Evolutionary conservation across 1,140 invertebrate species (phyloP), one percentile per base, ranked within the genome.

Genomic region (Brachionus koreanus): DNA sequence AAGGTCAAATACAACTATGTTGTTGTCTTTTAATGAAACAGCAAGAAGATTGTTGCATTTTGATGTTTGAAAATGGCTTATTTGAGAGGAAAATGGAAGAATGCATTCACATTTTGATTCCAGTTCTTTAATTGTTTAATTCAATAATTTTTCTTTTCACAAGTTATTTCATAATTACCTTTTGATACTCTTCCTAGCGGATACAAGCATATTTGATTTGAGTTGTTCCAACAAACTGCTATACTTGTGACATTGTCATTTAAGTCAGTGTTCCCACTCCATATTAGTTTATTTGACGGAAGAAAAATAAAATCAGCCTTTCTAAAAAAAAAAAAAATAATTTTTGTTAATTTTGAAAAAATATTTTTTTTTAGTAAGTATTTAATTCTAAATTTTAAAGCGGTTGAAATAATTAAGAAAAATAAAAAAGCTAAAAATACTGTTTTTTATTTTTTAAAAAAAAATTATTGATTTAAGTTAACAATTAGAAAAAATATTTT

Each of bases 301-400:
- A 79, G 35, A 61, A 79, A 79, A 13, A 42, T 61, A 43, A 79
- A 79, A n/a, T 61, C 43, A 79, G 49, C 49, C 23, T 29, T 65
- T 35, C 76, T 79, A 12, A 19, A 79, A n/a, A n/a, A n/a, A n/a
- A n/a, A n/a, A 65, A 6, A 35, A 61, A 10, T 37, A 79, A 37
- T 57, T 46, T 16, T n/a, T n/a, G n/a, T n/a, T n/a, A n/a, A n/a
- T n/a, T n/a, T n/a, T n/a, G n/a, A n/a, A n/a, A n/a, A 25, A 49
- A 74, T 23, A 5, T 42, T 42, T 42, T 25, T 13, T 43, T 42
- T 74, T 23, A 0, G 16, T 29, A 29, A 1, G 10, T 29, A 65
- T 65, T 65, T 65, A n/a, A 0, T 65, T 61, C 1, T 16, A 61
- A 61, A 46, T 46, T 2, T 46, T 12, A 2, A 46, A n/a, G 1